These are phyloP conservation scores for Epinotia bilunana DNA, from an alignment of 2,888 invertebrate species.

Conservation along the genomic window DNA sequence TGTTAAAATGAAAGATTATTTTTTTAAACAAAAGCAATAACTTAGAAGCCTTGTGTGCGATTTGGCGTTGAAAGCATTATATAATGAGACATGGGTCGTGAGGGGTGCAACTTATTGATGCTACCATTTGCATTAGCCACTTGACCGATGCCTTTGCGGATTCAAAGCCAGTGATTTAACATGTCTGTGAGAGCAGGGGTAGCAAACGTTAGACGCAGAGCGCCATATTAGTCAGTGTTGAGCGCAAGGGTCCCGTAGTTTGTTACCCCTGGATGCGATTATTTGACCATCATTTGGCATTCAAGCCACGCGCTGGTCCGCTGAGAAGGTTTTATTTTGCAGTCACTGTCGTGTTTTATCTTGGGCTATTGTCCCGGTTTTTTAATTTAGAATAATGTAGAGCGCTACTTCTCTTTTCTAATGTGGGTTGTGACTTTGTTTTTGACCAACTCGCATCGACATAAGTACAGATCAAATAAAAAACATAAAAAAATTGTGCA, in stretches of 20 bases:
- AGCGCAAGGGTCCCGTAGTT: conserved; percentile 57
- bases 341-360: conserved; percentile 25
- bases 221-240: conserved; percentile 65
- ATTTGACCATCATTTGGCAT: conserved; percentile 69
- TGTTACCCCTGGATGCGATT: conserved; percentile 68
- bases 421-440: background rate
- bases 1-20: no score
- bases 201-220: conserved; percentile 51
- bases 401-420: background rate
- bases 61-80: background rate
- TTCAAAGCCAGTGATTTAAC: conserved; percentile 67
- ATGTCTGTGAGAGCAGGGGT: conserved; percentile 56
- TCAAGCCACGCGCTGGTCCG: conserved; percentile 53
- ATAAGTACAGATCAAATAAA: background rate
- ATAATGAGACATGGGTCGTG: background rate
- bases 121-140: conserved; percentile 36
- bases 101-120: conserved; percentile 30
- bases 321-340: conserved; percentile 32
- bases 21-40: conserved; percentile 17
- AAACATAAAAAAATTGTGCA: background rate
- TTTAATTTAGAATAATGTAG: conserved; percentile 1
- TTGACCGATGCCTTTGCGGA: conserved; percentile 49
- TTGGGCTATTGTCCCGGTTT: background rate
- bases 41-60: no score
- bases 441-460: background rate